These are phyloP conservation scores for Austrolebias charrua DNA, from an alignment of 2,797 vertebrate species.

Conservation along the genomic window DNA sequence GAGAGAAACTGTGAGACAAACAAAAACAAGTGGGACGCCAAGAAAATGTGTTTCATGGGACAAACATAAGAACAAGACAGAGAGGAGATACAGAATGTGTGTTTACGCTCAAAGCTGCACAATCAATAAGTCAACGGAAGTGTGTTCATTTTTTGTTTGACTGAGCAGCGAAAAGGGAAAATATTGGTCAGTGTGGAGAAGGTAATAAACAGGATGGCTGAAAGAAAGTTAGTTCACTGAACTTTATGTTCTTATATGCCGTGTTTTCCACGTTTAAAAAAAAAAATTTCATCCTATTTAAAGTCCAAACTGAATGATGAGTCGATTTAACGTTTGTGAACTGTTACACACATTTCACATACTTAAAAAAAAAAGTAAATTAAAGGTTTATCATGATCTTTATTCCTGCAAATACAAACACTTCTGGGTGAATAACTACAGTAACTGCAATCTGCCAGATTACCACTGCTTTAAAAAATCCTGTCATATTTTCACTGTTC, in stretches of 20 bases:
- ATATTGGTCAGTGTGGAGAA: conserved; percentile 42
- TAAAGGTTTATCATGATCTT: not conserved
- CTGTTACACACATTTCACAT: not conserved
- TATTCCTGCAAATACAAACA: too few relatives aligned
- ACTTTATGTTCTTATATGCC: conserved; percentile 13
- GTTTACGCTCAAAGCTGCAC: conserved; percentile 36
- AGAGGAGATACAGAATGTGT: conserved; percentile 30
- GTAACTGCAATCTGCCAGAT: too few relatives aligned
- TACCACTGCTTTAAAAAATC: too few relatives aligned
- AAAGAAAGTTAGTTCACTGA: conserved; percentile 2
- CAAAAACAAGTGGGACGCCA: not conserved
- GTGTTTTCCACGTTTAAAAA: too few relatives aligned
- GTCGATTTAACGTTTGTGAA: not conserved
- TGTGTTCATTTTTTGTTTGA: conserved; percentile 41
- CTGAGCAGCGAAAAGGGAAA: conserved; percentile 28
- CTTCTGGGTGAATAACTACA: too few relatives aligned
- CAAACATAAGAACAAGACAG: conserved; percentile 3
- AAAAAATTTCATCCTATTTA: not conserved
- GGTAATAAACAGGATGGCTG: conserved; percentile 48
- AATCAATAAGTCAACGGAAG: conserved; percentile 58
- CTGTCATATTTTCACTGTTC: too few relatives aligned
- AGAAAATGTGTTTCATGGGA: conserved; percentile 1
- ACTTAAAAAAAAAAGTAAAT: not conserved
- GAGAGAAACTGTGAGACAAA: not conserved
- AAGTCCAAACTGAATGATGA: not conserved